Evolutionary conservation across 2,797 vertebrate genomes (phyloP), one percentile per base, ranked within the genome.

Genomic region (Characodon lateralis): DNA sequence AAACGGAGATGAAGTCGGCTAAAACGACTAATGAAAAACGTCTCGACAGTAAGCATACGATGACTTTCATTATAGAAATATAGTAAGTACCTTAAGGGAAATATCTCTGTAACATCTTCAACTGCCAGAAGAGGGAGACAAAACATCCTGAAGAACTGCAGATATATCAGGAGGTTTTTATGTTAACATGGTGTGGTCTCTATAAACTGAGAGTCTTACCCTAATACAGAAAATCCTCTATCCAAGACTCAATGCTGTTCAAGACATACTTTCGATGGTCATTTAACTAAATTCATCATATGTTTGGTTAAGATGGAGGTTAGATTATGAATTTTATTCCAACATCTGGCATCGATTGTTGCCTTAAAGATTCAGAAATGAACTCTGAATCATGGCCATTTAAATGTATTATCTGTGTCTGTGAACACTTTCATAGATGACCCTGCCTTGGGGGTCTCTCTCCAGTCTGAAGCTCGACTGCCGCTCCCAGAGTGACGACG

Each of bases 401-500:
- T 56, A n/a, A 56, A 7, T 7, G 20, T 6, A 24, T 22, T 13
- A 2, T 0, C 53, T 79, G 41, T 76, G 0, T 58, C 2, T 72
- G 18, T 74, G 26, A 65, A 16, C 76, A 71, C 86, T 2, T 74
- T 89, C 87, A 4, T 89, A 99, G 98, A 98, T 98, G 98, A 99
- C 98, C 77, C 90, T 99, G 76, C 98, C 98, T 3, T 99, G 98
- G 98, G 98, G 98, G 63, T 97, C 94, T 22, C 96, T 99, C 78
- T 99, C 98, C 82, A 97, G 96, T 79, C 96, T 99, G 77, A 96
- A 96, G 86, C 95, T 99, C 73, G 96, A 98, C 93, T 99, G 98
- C 88, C 96, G 98, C 85, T 99, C 98, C 61, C 97, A 99, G 90
- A 99, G 98, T 46, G 98, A 99, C 0, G 98, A 99, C 28, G 98